Evolutionary conservation across 2,113 vertebrate species (phyloP).

Genomic region (Engraulis encrasicolus): DNA sequence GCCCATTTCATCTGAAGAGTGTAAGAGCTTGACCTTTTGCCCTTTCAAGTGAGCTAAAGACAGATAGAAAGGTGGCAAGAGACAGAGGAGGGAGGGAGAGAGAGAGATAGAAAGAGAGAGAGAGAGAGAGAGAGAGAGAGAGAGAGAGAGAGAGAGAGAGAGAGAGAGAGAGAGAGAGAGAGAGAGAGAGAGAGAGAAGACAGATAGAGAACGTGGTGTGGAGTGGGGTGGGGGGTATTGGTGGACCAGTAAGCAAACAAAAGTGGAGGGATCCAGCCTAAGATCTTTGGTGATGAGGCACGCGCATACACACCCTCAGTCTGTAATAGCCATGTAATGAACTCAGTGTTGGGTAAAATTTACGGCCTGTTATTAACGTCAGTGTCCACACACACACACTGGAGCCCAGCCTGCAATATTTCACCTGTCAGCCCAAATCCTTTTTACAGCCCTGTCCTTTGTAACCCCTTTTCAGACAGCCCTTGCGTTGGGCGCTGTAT

Average conservation of each 20-base stretch:
- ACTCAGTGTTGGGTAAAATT: conserved; percentile 88
- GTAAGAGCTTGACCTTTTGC: conserved; percentile 71
- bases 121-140: conserved; percentile 60
- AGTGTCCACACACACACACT: conserved; percentile 42
- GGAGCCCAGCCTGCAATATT: conserved; percentile 49
- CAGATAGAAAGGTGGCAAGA: conserved; percentile 64
- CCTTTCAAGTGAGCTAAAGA: conserved; percentile 53
- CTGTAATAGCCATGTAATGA: conserved; percentile 82
- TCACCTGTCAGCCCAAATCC: conserved; percentile 62
- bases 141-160: conserved; percentile 68
- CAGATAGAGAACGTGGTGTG: too few species aligned
- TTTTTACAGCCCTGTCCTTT: conserved; percentile 59
- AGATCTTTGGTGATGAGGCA: neutral
- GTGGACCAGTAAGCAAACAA: too few species aligned
- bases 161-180: conserved; percentile 1
- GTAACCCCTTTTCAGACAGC: conserved; percentile 40
- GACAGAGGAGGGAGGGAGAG: conserved; percentile 70
- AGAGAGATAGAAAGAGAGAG: conserved; percentile 67
- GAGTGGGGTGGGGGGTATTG: too few species aligned
- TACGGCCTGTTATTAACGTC: conserved; percentile 78
- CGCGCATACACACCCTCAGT: conserved; percentile 66
- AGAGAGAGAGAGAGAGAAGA: conserved; percentile 10
- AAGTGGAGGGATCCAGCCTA: conserved; percentile 64
- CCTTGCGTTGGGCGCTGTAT: neutral
- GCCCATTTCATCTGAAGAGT: conserved; percentile 52